Conservation (phyloP, 2,113 vertebrate species). For the Pyxicephalus adspersus region DNA sequence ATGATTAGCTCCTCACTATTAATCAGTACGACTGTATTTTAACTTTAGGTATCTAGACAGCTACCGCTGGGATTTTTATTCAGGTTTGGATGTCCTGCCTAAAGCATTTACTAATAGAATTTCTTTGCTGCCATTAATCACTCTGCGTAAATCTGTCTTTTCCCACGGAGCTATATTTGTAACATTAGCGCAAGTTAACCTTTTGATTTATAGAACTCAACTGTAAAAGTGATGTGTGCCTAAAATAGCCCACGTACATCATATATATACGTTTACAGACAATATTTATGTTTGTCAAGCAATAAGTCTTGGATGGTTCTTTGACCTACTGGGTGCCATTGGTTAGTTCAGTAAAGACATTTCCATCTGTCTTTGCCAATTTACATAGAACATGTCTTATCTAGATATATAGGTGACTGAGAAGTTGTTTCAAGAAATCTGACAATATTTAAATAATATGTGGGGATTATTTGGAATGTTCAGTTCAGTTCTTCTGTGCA, state of each 20-base stretch:
- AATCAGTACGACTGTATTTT: conserved; percentile 9
- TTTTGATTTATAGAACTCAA: conserved; percentile 48
- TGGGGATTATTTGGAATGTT: too few relatives aligned
- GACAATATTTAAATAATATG: too few relatives aligned
- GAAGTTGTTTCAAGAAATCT: too few relatives aligned
- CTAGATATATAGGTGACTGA: too few relatives aligned
- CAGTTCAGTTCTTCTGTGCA: too few relatives aligned
- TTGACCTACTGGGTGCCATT: too few relatives aligned
- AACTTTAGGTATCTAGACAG: neutral
- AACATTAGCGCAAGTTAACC: conserved; percentile 40
- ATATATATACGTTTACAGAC: neutral
- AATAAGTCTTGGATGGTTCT: conserved; percentile 22
- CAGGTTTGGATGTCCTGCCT: conserved; percentile 2
- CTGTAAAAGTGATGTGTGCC: conserved; percentile 18
- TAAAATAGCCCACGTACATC: conserved; percentile 14
- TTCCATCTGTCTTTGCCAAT: neutral
- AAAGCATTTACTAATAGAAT: conserved; percentile 48
- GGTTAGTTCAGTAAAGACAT: too few relatives aligned
- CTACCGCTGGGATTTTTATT: conserved; percentile 22
- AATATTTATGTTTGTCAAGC: neutral
- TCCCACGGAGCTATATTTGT: conserved; percentile 32
- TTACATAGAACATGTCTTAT: neutral
- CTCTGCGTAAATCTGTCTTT: conserved; percentile 25
- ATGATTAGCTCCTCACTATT: conserved; percentile 18
- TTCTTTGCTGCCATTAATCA: conserved; percentile 39